phyloP scores from a whole-genome alignment of 2,113 vertebrate species.

The Vulpes lagopus region DNA sequence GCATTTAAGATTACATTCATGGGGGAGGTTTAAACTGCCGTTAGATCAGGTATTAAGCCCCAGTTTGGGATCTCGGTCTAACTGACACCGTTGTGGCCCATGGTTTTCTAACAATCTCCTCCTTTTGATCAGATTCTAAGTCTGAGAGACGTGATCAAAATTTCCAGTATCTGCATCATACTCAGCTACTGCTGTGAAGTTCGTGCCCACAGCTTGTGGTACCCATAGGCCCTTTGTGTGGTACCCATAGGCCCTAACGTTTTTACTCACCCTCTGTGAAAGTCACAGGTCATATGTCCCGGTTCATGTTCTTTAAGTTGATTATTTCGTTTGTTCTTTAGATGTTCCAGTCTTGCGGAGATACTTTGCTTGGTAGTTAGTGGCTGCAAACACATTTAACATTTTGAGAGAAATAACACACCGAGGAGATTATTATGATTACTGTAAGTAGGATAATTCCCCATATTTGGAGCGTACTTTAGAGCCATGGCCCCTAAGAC shows the following conservation, averaged over 20 bases:
- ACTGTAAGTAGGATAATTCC: not conserved
- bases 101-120: not conserved
- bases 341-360: not conserved
- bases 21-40: not conserved
- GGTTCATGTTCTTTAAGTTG: not conserved
- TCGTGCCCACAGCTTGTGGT: not conserved
- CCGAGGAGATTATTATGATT: not conserved
- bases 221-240: not conserved
- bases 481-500: not conserved
- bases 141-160: not conserved
- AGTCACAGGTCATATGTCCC: not conserved
- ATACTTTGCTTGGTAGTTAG: not conserved
- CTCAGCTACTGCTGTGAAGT: not conserved
- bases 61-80: not conserved
- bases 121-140: not conserved
- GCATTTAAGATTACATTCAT: not conserved
- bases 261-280: not conserved
- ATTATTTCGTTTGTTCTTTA: not conserved
- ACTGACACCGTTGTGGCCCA: not conserved
- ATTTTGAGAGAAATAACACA: not conserved
- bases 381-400: not conserved
- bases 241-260: not conserved
- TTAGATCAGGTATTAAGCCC: not conserved
- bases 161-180: not conserved
- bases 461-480: not conserved